Evolutionary conservation across 2,888 invertebrate species (phyloP), one percentile per base, ranked within the genome.

Genomic region (Xestoiulus laeticollis): DNA sequence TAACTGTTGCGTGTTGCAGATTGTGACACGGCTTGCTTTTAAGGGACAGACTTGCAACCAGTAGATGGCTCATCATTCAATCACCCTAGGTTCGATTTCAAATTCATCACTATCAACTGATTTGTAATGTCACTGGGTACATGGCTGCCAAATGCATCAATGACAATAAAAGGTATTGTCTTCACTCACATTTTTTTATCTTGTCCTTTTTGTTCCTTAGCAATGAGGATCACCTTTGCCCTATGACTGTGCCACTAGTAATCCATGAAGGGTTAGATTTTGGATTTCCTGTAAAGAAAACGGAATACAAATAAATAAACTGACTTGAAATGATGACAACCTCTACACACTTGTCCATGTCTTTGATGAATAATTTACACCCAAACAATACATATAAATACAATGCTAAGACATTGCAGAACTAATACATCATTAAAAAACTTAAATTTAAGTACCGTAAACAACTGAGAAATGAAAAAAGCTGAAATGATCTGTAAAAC

Each of bases 1-100:
- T 30, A 78, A 78, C 78, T 78, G 78, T 78, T 78, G 78, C 78
- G 78, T 22, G 78, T 30, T 30, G 78, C 78, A 78, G 30, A 30
- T 78, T 30, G 78, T 78, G 26, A 14, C 78, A 78, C 26, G 30
- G 68, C 26, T 68, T 26, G 68, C 68, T 10, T 68, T 68, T 26
- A 4, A 68, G 68, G 68, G 26, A 53, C 2, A 8, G 68, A 4
- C 22, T 8, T 19, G 12, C 5, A 26, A 22, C 14, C 14, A 78
- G 78, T 12, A 78, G 78, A 30, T 3, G 38, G 68, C 22, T 4
- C 68, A n/a, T 10, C 22, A 30, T 78, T 30, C 78, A 30, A 78
- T 78, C 14, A 8, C 30, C n/a, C 68, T 68, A 8, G 6, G 22
- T 26, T 68, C 8, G 10, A 6, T 68, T 68, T 22, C 68, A 26